Conservation (phyloP, 2,888 invertebrate species). For the Sipha maydis region DNA sequence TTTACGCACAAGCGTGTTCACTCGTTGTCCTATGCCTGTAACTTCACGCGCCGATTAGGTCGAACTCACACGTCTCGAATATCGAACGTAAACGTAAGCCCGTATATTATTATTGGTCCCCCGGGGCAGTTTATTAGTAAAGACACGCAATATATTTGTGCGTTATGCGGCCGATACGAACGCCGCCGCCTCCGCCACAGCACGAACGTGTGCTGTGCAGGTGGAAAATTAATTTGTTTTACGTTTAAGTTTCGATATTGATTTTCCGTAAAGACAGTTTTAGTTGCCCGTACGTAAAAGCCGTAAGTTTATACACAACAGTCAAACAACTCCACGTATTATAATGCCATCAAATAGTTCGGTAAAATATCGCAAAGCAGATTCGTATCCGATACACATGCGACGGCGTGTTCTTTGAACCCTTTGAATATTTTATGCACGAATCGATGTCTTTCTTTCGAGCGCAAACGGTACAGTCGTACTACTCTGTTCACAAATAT, state of each 20-base stretch:
- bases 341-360: no score
- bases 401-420: no score
- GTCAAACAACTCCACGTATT: neutral
- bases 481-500: no score
- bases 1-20: neutral
- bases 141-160: neutral
- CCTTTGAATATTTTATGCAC: no score
- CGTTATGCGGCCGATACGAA: neutral
- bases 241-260: neutral
- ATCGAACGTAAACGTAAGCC: neutral
- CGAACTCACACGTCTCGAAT: neutral
- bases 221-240: slow-evolving; percentile 1
- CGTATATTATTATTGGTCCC: neutral
- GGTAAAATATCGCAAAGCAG: no score
- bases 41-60: neutral
- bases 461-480: no score
- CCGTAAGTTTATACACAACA: neutral
- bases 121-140: neutral
- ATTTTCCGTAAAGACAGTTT: neutral
- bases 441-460: no score
- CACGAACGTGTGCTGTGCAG: neutral
- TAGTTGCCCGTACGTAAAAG: neutral
- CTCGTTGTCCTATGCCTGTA: neutral
- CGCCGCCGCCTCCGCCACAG: neutral
- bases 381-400: no score